Evolutionary conservation across 2,113 vertebrate species (phyloP), one percentile per base, ranked within the genome.

Genomic region (Vireo altiloquus): DNA sequence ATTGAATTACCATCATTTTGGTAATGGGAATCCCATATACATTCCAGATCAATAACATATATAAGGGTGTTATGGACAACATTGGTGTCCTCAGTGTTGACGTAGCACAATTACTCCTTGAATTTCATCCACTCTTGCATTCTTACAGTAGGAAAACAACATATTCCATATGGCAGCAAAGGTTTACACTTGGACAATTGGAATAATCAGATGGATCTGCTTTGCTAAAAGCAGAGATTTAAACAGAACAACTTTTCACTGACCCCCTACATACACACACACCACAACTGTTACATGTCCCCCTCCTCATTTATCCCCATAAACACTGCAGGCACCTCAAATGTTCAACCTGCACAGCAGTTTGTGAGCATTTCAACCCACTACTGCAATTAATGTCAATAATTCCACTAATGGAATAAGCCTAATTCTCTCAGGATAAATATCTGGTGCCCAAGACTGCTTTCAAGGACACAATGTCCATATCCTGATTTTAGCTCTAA

Each of bases 401-500:
- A 71, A 35, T n/a, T n/a, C n/a, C 13, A 21, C 11, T 66, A 44
- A 42, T 11, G 59, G 35, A 75, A 79, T 8, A 64, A 83, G 14
- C 46, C 20, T 53, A 25, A 65, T 74, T 85, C 30, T 75, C 37
- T 53, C 46, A 35, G 39, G 59, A 68, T 53, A 78, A 72, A 50
- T 57, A 72, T 37, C 54, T 53, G 66, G 37, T 78, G 44, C 19
- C 33, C 33, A 42, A 70, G 33, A 56, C 27, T 56, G 33, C 50
- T 94, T 97, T 86, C 79, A 82, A 85, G 85, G 42, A 63, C 46
- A 54, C 39, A 80, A 54, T 16, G 11, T 37, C 91, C 75, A 27
- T 74, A 59, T 17, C 47, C 39, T 35, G 50, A 77, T 74, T 90
- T 90, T 72, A 83, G 37, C 30, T 80, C 15, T 90, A 64, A 86